Percentiles rank a stretch among this genome's conserved stretches.
These are phyloP conservation scores for Drosophila anceps DNA, from an alignment of 2,888 invertebrate species.

Conservation along the genomic window DNA sequence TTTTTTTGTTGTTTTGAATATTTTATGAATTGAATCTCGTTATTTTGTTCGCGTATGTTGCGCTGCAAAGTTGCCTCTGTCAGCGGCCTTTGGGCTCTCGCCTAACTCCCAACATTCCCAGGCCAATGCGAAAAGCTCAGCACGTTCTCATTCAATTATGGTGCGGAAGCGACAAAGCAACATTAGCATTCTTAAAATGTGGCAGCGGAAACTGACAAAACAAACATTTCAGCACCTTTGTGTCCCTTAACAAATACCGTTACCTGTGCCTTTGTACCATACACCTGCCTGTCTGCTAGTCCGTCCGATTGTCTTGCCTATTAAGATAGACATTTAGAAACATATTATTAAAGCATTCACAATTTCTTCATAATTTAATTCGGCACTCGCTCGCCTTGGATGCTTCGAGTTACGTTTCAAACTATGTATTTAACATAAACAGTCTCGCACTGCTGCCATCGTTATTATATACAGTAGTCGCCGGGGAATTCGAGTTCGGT, in stretches of 20 bases:
- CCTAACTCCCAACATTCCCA: not conserved
- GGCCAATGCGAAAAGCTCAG: constrained; percentile 44
- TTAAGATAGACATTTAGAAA: constrained; percentile 48
- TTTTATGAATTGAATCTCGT: constrained; percentile 81
- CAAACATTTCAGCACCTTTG: constrained; percentile 74
- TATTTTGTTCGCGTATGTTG: constrained; percentile 79
- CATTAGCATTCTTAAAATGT: constrained; percentile 73
- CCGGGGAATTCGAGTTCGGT: constrained; percentile 51
- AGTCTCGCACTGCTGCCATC: constrained; percentile 60
- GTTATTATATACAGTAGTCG: constrained; percentile 46
- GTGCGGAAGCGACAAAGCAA: constrained; percentile 61
- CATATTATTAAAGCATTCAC: constrained; percentile 77
- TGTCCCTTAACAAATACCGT: constrained; percentile 4
- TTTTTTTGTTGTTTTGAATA: constrained; percentile 62
- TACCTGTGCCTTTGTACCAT: not conserved
- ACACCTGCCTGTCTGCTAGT: not conserved
- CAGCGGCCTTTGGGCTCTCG: constrained; percentile 22
- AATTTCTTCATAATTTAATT: constrained; percentile 76
- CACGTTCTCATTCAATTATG: constrained; percentile 79
- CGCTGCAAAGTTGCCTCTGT: constrained; percentile 66
- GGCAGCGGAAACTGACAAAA: constrained; percentile 71
- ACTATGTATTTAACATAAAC: constrained; percentile 77
- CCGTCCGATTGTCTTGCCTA: not conserved
- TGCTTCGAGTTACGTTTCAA: constrained; percentile 28
- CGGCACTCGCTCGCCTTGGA: constrained; percentile 26